These are phyloP conservation scores for Macrotrachela quadricornifera DNA, from an alignment of 1,140 invertebrate genomes.

Conservation along the genomic window DNA sequence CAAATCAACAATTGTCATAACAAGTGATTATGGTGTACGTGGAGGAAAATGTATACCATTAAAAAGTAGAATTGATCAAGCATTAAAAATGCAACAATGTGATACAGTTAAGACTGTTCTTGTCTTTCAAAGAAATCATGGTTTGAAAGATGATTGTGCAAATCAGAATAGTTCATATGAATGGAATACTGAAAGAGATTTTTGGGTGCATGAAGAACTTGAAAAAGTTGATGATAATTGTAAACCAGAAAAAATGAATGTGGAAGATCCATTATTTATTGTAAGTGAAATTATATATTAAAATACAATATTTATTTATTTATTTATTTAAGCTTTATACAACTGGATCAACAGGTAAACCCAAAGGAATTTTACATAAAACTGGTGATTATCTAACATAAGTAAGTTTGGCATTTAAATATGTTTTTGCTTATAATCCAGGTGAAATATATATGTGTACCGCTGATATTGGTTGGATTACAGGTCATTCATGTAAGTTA, in stretches of 20 bases:
- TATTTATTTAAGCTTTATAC: too few relatives aligned
- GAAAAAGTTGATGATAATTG: conserved; percentile 16
- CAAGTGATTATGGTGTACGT: conserved; percentile 32
- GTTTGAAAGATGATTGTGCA: conserved; percentile 1
- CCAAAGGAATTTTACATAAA: too few relatives aligned
- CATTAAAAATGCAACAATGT: conserved; percentile 26
- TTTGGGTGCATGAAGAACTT: conserved; percentile 4
- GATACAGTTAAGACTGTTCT: conserved; percentile 32
- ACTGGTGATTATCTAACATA: too few relatives aligned
- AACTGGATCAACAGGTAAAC: too few relatives aligned
- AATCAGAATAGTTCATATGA: conserved; percentile 19
- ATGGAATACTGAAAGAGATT: conserved; percentile 19
- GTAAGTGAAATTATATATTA: too few relatives aligned
- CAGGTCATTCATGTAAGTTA: conserved; percentile 37
- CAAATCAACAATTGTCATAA: conserved; percentile 28
- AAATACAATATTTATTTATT: too few relatives aligned
- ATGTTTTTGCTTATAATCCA: conserved; percentile 32
- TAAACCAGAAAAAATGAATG: conserved; percentile 27
- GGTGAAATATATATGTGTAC: conserved; percentile 37
- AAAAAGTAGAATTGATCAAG: conserved; percentile 34
- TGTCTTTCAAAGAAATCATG: conserved; percentile 27
- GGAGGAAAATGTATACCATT: conserved; percentile 33
- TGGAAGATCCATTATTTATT: conserved; percentile 38
- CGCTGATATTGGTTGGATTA: conserved; percentile 40
- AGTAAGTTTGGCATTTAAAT: too few relatives aligned